Conservation (phyloP, 2,113 vertebrate species). For the Apistogramma diplotaenia region DNA sequence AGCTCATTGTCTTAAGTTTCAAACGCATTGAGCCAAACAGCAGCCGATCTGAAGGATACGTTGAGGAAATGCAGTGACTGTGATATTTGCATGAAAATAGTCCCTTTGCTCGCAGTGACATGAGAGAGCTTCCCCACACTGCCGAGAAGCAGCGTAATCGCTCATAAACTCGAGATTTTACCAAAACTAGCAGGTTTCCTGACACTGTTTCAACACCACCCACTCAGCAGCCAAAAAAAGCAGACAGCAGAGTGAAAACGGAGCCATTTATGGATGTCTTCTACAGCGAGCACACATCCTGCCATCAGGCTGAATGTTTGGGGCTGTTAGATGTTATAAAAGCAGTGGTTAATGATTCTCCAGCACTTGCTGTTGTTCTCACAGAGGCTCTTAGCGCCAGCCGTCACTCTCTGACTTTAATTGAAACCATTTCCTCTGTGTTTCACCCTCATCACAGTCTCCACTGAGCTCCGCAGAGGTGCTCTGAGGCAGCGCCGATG, state of each 20-base stretch:
- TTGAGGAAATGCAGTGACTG: slow-evolving; percentile 12
- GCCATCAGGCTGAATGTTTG: slow-evolving; percentile 54
- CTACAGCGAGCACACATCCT: slow-evolving; percentile 46
- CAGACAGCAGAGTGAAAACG: slow-evolving; percentile 62
- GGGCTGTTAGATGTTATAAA: slow-evolving; percentile 65
- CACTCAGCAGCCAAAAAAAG: slow-evolving; percentile 63
- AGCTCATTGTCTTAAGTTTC: slow-evolving; percentile 9
- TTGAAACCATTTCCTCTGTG: slow-evolving; percentile 69
- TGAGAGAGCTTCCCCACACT: slow-evolving; percentile 32
- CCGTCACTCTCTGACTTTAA: slow-evolving; percentile 68
- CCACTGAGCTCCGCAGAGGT: slow-evolving; percentile 37
- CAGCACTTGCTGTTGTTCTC: slow-evolving; percentile 53
- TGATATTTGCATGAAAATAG: slow-evolving; percentile 40
- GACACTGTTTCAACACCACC: slow-evolving; percentile 67
- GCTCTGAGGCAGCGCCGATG: slow-evolving; percentile 40
- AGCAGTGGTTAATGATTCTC: slow-evolving; percentile 67
- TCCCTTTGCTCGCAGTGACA: slow-evolving; percentile 48
- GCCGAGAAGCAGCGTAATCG: slow-evolving; percentile 62
- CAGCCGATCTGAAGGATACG: slow-evolving; percentile 1
- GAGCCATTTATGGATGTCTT: slow-evolving; percentile 68
- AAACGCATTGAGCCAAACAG: not conserved
- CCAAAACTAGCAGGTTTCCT: slow-evolving; percentile 72
- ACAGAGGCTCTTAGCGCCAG: slow-evolving; percentile 53
- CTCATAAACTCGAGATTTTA: slow-evolving; percentile 70
- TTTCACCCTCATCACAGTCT: slow-evolving; percentile 40